Base-by-base conservation (phyloP, 2,113 vertebrate genomes). In the Colossoma macropomum region DNA sequence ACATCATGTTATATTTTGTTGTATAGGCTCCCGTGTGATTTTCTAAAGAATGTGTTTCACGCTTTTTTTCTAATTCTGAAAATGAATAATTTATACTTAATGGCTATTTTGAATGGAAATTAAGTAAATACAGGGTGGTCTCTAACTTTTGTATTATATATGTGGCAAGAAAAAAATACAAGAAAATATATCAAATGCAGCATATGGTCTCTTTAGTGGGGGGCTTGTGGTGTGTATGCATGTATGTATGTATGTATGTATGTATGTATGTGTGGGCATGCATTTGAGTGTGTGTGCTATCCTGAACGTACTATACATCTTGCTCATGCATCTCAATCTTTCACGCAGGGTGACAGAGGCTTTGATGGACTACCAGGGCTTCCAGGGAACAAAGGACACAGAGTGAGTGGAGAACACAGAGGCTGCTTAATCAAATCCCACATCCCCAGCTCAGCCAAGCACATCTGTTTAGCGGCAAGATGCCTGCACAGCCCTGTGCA, bases 321-420 rank as follows among this genome's bases (percentile, higher is more conserved):
- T 77, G 16, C 71, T 81, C 32, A 81, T 90, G 87, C 66, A 84
- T 92, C 52, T 89, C 21, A 90, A 41, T 84, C 85, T 85, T 79
- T 88, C 85, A 71, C 38, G 62, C 88, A 98, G 97, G 97, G 97
- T 19, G 97, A 98, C 79, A 93, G 96, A 66, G 97, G 97, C 70
- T 97, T 98, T 80, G 96, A 98, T 16, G 97, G 97, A 75, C 92
- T 97, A 50, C 96, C 96, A 0, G 97, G 97, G 86, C 95, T 97
- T 80, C 95, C 95, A 10, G 97, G 97, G 69, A 92, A 96, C 87
- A 96, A 97, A 80, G 97, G 97, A 82, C 95, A 96, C 87, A 93
- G 89, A 89, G 95, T 96, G 83, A 92, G 94, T 90, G 30, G 48
- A 23, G 65, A 50, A 73, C 65, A 70, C 30, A n/a, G 60, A 1